Percentiles rank a stretch among this genome's conserved stretches.
Evolutionary conservation across 2,797 vertebrate genomes (phyloP).

Genomic region (Gephyroberyx darwinii): DNA sequence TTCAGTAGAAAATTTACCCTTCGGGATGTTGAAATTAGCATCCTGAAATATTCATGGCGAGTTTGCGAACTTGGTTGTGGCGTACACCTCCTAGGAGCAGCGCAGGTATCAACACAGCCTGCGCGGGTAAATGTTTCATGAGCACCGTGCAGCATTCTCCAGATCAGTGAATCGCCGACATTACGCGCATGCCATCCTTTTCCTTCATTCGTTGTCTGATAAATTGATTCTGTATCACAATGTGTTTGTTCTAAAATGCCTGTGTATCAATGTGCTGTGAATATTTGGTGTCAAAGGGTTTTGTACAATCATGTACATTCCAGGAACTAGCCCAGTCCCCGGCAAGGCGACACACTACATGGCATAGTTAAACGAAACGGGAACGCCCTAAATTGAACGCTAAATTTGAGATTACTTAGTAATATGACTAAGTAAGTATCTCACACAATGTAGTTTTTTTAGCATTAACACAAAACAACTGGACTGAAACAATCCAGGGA

Average conservation of each 20-base stretch:
- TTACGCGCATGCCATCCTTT: constrained; percentile 17
- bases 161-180: constrained; percentile 35
- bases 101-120: constrained; percentile 59
- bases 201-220: constrained; percentile 19
- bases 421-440: too few species aligned
- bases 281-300: neutral
- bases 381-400: too few species aligned
- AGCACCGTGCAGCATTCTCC: constrained; percentile 26
- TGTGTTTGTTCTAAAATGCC: neutral
- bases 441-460: too few species aligned
- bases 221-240: constrained; percentile 29
- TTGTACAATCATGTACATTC: neutral
- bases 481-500: too few species aligned
- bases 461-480: too few species aligned
- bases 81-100: constrained; percentile 53
- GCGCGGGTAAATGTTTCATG: constrained; percentile 65
- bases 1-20: constrained; percentile 50
- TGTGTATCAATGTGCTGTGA: neutral
- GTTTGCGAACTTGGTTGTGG: constrained; percentile 53
- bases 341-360: too few species aligned
- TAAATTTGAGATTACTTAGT: too few species aligned
- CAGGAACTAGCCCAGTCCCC: too few species aligned
- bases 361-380: too few species aligned
- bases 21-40: constrained; percentile 70
- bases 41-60: constrained; percentile 76